Evolutionary conservation across 2,888 invertebrate species (phyloP).

Genomic region (Rhagophthalmus giganteus): DNA sequence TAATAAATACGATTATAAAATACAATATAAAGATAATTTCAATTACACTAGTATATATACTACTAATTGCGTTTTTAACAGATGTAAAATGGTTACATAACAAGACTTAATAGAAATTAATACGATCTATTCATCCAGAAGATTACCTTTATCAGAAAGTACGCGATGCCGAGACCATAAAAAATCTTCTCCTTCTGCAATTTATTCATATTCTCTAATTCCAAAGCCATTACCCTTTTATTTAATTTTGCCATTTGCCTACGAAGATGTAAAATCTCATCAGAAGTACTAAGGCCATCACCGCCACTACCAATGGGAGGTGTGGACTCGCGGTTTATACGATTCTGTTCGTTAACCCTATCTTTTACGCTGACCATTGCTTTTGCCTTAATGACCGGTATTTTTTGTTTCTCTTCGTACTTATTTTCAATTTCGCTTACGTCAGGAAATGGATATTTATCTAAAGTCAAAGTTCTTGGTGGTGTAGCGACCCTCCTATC

Average conservation of each 20-base stretch:
- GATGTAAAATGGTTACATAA: not conserved
- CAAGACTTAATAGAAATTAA: constrained; percentile 7
- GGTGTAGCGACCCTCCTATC: constrained; percentile 86
- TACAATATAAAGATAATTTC: not conserved
- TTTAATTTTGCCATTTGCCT: constrained; percentile 86
- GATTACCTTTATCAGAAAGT: constrained; percentile 82
- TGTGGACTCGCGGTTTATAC: constrained; percentile 41
- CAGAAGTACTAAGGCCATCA: constrained; percentile 70
- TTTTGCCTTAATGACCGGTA: constrained; percentile 44
- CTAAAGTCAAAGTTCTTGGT: constrained; percentile 83
- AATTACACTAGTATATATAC: not conserved
- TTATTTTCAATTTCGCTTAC: constrained; percentile 59
- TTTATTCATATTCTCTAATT: constrained; percentile 81
- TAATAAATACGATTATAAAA: not conserved
- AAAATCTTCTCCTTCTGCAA: constrained; percentile 86
- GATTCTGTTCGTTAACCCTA: constrained; percentile 37
- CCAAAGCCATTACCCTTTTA: constrained; percentile 82
- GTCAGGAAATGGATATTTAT: constrained; percentile 80
- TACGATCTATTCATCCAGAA: constrained; percentile 72
- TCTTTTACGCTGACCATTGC: constrained; percentile 46
- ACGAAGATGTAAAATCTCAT: constrained; percentile 81
- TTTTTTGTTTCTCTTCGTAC: constrained; percentile 40
- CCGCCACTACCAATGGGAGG: constrained; percentile 52
- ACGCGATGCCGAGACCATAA: constrained; percentile 82
- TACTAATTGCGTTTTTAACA: too few species aligned